Evolutionary conservation across 2,113 vertebrate species (phyloP), one percentile per base, ranked within the genome.

Genomic region (Pangasianodon hypophthalmus): DNA sequence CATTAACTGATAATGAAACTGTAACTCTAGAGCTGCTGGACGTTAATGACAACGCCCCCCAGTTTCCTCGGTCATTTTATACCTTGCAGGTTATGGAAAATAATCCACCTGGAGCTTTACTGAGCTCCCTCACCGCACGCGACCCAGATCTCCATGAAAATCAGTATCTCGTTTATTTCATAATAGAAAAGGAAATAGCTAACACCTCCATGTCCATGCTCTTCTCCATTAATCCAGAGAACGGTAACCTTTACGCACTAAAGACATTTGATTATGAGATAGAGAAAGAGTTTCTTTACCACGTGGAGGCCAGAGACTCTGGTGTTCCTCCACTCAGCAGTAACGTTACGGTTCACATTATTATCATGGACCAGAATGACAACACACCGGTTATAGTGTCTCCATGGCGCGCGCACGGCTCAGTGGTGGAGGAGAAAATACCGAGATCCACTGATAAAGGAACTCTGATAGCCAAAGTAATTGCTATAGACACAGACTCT

Each of bases 321-420:
- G 95, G 95, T 24, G 92, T 93, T 90, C 94, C 94, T 92, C 92
- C 94, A 24, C 94, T 94, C 77, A 96, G 95, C 2, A 93, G 95
- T 92, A 97, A 96, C 0, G 96, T 94, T 14, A 96, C 95, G 0
- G 94, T 96, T 32, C 94, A 94, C 50, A 94, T 96, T 89, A 95
- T 96, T 0, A 95, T 96, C 87, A 54, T 97, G 91, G 96, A 97
- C 52, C 95, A 97, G 93, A 96, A 97, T 0, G 96, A 97, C 93
- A 96, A 97, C 0, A 93, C 94, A 0, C 95, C 96, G 0, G 92
- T 96, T 44, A 95, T 96, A 0, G 67, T 96, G 44, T 96, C 95
- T 37, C 96, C 96, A 5, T 21, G 94, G 94, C 95, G 92, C 0
- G 94, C 91, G 73, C 97, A 97, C 0, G 96, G 96, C 11, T 95